These are phyloP conservation scores for Acropternis orthonyx DNA, from an alignment of 2,797 vertebrate genomes.

Conservation along the genomic window DNA sequence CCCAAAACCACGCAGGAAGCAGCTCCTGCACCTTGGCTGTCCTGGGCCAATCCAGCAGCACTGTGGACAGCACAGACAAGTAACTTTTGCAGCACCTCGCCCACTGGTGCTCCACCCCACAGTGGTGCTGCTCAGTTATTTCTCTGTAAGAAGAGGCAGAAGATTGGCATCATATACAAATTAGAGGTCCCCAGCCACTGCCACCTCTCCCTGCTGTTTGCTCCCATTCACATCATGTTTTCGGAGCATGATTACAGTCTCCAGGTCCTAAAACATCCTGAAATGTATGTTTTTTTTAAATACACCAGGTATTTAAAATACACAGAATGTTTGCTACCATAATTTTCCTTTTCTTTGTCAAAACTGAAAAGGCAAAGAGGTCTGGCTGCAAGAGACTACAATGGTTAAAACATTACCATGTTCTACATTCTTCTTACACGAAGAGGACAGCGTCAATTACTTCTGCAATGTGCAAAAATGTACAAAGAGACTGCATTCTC, in stretches of 20 bases:
- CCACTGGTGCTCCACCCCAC: not conserved
- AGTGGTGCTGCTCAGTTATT: not conserved
- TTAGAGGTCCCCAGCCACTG: not conserved
- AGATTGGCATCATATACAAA: not conserved
- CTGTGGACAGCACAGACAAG: not conserved
- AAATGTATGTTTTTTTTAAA: not conserved
- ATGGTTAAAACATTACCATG: not conserved
- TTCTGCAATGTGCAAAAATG: not conserved
- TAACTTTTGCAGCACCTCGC: not conserved
- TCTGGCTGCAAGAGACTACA: not conserved
- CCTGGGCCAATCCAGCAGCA: not conserved
- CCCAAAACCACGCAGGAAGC: not conserved
- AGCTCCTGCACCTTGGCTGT: not conserved
- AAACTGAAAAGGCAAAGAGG: not conserved
- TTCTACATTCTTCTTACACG: not conserved
- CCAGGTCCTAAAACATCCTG: not conserved
- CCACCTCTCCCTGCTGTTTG: not conserved
- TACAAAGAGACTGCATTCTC: slow-evolving; percentile 37
- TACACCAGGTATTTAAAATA: not conserved
- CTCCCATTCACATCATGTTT: not conserved
- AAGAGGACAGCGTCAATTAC: not conserved
- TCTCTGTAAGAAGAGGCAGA: not conserved
- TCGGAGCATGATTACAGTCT: rapidly evolving
- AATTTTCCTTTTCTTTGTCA: not conserved
- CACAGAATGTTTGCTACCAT: not conserved